Evolutionary conservation across 2,113 vertebrate genomes (phyloP).

Genomic region (Eudyptes chrysolophus): DNA sequence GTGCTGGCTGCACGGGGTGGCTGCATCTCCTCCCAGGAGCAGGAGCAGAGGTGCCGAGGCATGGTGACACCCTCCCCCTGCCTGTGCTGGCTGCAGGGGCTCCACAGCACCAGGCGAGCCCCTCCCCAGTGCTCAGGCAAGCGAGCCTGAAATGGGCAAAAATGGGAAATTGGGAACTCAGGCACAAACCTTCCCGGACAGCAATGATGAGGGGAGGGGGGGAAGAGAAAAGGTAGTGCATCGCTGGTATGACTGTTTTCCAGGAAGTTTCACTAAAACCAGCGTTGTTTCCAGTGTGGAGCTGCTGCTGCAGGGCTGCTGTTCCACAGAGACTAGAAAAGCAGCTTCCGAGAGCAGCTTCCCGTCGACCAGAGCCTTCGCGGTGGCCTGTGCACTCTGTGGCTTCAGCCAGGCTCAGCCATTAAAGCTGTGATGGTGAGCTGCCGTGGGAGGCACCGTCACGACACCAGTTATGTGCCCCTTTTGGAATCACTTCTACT

Average conservation of each 20-base stretch:
- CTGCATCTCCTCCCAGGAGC: neutral
- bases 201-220: no score
- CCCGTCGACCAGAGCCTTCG: neutral
- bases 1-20: neutral
- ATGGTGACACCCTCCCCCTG: accelerated
- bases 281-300: neutral
- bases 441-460: neutral
- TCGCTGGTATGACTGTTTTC: neutral
- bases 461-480: no score
- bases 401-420: neutral
- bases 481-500: neutral
- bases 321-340: neutral
- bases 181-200: neutral
- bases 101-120: neutral
- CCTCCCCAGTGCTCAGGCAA: neutral
- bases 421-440: neutral
- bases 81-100: neutral
- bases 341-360: neutral
- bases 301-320: neutral
- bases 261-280: neutral
- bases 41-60: neutral
- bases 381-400: accelerated
- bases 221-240: neutral
- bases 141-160: neutral
- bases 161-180: accelerated